Percentiles rank a stretch among this genome's conserved stretches.
These are phyloP conservation scores for Pagetopsis macropterus DNA, from an alignment of 2,797 vertebrate genomes.

Conservation along the genomic window DNA sequence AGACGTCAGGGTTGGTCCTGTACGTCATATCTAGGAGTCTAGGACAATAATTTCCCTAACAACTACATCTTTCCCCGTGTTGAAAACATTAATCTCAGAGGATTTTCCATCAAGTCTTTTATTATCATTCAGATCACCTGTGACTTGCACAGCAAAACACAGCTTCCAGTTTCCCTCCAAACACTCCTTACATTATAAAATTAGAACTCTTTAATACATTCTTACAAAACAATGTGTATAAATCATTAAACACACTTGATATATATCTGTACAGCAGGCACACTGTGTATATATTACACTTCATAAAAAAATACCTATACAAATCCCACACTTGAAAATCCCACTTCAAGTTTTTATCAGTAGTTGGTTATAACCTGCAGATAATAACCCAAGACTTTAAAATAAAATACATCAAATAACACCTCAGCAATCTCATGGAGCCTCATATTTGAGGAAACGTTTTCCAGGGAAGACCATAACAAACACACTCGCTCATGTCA, in stretches of 20 bases:
- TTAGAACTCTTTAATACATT: conserved; percentile 63
- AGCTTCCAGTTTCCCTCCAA: conserved; percentile 55
- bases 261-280: conserved; percentile 66
- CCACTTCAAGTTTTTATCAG: conserved; percentile 74
- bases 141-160: conserved; percentile 75
- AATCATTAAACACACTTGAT: conserved; percentile 56
- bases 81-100: background rate
- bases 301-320: conserved; percentile 53
- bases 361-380: conserved; percentile 55
- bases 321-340: conserved; percentile 62
- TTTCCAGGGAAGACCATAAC: conserved; percentile 43
- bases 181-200: conserved; percentile 53
- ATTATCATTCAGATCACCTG: conserved; percentile 69
- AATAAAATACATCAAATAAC: conserved; percentile 34
- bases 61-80: background rate
- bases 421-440: conserved; percentile 18
- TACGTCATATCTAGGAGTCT: too few species aligned
- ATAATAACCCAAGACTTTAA: conserved; percentile 34
- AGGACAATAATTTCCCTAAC: too few species aligned
- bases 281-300: conserved; percentile 70
- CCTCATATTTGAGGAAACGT: conserved; percentile 34
- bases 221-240: conserved; percentile 62
- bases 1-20: too few species aligned
- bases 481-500: background rate
- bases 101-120: conserved; percentile 45